Percentiles rank a stretch among this genome's conserved stretches.
phyloP scores from a whole-genome alignment of 2,797 vertebrate species.

The Arremon brunneinucha region DNA sequence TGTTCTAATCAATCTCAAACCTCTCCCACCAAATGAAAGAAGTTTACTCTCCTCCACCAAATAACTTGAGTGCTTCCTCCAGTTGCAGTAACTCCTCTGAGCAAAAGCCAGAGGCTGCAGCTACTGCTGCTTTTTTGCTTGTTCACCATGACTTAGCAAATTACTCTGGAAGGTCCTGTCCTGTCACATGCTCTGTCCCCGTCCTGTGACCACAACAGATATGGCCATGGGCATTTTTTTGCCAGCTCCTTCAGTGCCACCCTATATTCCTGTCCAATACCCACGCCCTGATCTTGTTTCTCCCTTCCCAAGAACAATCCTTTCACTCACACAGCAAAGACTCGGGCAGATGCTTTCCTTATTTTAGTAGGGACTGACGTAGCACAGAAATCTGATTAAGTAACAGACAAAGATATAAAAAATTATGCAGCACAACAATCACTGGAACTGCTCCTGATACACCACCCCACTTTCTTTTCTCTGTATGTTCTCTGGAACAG shows the following conservation, averaged over 20 bases:
- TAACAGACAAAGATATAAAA: not conserved
- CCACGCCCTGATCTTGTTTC: not conserved
- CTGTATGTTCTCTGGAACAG: not conserved
- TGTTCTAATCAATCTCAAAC: not conserved
- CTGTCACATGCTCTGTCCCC: slow-evolving; percentile 6
- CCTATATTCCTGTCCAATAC: not conserved
- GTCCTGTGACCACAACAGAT: not conserved
- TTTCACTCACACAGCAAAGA: not conserved
- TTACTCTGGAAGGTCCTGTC: not conserved
- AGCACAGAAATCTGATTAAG: not conserved
- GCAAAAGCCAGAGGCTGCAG: slow-evolving; percentile 18
- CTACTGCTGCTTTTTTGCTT: slow-evolving; percentile 14
- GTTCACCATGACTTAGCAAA: slow-evolving; percentile 63
- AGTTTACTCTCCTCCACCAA: not conserved
- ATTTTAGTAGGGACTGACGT: not conserved
- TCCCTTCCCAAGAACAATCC: not conserved
- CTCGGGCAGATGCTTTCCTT: not conserved
- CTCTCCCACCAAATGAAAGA: not conserved
- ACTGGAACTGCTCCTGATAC: not conserved
- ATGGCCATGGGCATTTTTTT: not conserved
- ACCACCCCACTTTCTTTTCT: not conserved
- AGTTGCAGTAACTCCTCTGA: not conserved
- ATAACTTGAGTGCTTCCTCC: not conserved
- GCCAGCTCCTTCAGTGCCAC: not conserved
- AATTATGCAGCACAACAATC: not conserved